Conservation (phyloP, 1,140 invertebrate species). For the Scylla paramamosain region DNA sequence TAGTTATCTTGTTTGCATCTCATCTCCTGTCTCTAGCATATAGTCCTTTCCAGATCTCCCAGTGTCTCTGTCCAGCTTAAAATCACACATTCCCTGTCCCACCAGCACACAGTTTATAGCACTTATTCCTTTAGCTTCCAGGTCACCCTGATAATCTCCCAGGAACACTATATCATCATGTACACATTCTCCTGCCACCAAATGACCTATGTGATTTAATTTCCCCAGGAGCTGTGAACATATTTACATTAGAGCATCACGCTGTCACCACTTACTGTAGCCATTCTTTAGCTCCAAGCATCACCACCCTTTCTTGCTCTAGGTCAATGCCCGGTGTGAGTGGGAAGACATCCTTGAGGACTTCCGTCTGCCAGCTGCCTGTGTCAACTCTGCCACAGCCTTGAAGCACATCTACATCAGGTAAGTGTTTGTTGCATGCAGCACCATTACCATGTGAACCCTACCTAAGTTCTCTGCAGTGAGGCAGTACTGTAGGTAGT, state of each 20-base stretch:
- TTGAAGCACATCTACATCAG: conserved; percentile 82
- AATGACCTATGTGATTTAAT: not conserved
- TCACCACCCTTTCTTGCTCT: not conserved
- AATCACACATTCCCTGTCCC: too few species aligned
- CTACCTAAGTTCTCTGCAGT: too few species aligned
- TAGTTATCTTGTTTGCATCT: too few species aligned
- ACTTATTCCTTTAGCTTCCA: too few species aligned
- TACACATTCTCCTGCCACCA: not conserved
- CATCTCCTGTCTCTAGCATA: too few species aligned
- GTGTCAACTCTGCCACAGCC: conserved; percentile 81
- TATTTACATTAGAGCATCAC: not conserved
- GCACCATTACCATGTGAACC: too few species aligned
- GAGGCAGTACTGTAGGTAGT: too few species aligned
- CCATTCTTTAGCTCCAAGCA: not conserved
- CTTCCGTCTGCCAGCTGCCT: conserved; percentile 80
- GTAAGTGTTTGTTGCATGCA: conserved; percentile 77
- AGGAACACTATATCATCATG: not conserved
- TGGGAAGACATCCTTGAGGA: conserved; percentile 81
- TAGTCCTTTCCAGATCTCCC: too few species aligned
- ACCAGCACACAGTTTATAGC: too few species aligned
- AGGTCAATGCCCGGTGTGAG: conserved; percentile 81
- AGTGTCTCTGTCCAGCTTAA: too few species aligned
- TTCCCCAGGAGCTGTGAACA: not conserved
- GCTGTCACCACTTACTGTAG: not conserved
- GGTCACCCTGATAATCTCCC: not conserved